Evolutionary conservation across 2,113 vertebrate species (phyloP).

Genomic region (Paedocypris sp.): DNA sequence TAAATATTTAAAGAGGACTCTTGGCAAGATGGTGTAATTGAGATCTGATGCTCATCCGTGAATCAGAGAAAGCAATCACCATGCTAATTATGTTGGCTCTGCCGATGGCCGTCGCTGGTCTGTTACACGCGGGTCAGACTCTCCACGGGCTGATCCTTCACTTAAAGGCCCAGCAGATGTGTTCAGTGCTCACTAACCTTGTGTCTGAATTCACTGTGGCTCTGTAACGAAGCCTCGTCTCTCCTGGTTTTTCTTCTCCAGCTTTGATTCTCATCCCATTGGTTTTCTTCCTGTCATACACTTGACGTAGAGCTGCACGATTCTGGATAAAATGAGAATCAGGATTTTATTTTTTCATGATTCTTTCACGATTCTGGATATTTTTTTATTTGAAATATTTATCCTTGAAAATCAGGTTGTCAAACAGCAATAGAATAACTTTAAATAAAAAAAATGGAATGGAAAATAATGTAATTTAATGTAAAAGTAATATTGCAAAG

Average conservation of each 20-base stretch:
- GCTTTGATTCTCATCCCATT: not conserved
- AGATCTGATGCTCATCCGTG: slow-evolving; percentile 18
- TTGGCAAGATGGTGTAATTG: slow-evolving; percentile 18
- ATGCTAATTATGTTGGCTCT: slow-evolving; percentile 1
- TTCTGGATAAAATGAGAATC: too few relatives aligned
- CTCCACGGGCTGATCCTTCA: slow-evolving; percentile 1
- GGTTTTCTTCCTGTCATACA: not conserved
- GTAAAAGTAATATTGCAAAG: too few relatives aligned
- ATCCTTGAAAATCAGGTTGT: too few relatives aligned
- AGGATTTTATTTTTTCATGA: too few relatives aligned
- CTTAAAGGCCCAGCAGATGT: slow-evolving; percentile 2
- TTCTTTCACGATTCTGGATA: too few relatives aligned
- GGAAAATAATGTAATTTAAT: too few relatives aligned
- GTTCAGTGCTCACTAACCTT: slow-evolving; percentile 9
- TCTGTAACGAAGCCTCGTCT: not conserved
- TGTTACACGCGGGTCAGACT: slow-evolving; percentile 8
- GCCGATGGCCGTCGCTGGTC: slow-evolving; percentile 4
- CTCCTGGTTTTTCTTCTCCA: not conserved
- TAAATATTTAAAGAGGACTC: slow-evolving; percentile 29
- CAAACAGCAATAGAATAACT: too few relatives aligned
- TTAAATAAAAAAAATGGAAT: too few relatives aligned
- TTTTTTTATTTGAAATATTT: too few relatives aligned
- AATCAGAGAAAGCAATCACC: slow-evolving; percentile 17
- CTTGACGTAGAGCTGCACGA: too few relatives aligned
- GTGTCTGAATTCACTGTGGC: slow-evolving; percentile 6